Percentiles rank a stretch among this genome's conserved stretches.
Evolutionary conservation across 2,888 invertebrate genomes (phyloP).

Genomic region (Cryptocephalus primarius): DNA sequence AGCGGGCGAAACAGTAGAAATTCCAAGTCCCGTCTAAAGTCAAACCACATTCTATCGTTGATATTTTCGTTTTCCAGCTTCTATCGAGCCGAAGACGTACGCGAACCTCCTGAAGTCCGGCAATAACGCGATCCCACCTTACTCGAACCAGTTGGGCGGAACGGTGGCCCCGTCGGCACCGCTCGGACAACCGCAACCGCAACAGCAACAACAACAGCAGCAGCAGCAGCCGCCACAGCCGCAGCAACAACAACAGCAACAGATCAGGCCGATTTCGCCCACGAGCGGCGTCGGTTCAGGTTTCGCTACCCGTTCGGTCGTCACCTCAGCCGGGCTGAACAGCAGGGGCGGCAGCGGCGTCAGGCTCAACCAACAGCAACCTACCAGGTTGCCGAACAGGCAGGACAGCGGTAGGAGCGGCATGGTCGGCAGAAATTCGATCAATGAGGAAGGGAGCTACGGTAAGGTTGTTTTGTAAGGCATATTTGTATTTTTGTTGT

Average conservation of each 20-base stretch:
- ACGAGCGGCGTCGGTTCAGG: not conserved
- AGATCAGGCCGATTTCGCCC: constrained; percentile 1
- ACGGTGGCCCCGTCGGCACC: not conserved
- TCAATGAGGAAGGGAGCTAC: constrained; percentile 26
- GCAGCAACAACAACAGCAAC: not conserved
- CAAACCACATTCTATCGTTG: too few species aligned
- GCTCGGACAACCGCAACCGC: not conserved
- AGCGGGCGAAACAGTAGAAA: too few species aligned
- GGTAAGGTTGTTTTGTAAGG: constrained; percentile 4
- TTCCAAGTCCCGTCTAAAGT: too few species aligned
- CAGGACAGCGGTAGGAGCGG: constrained; percentile 25
- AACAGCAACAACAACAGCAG: not conserved
- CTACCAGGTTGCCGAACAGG: constrained; percentile 22
- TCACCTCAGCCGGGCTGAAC: constrained; percentile 2
- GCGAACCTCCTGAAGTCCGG: constrained; percentile 66
- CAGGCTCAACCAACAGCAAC: constrained; percentile 16
- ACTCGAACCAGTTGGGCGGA: constrained; percentile 1
- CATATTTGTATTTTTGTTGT: too few species aligned
- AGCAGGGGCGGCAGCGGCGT: constrained; percentile 8
- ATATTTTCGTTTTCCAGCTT: constrained; percentile 13
- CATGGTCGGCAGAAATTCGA: constrained; percentile 24
- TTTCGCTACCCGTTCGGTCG: not conserved
- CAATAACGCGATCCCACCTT: constrained; percentile 16
- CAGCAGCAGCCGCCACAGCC: not conserved
- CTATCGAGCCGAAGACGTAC: constrained; percentile 75